These are phyloP conservation scores for Argyra leucocephala DNA, from an alignment of 2,888 invertebrate genomes.

Conservation along the genomic window DNA sequence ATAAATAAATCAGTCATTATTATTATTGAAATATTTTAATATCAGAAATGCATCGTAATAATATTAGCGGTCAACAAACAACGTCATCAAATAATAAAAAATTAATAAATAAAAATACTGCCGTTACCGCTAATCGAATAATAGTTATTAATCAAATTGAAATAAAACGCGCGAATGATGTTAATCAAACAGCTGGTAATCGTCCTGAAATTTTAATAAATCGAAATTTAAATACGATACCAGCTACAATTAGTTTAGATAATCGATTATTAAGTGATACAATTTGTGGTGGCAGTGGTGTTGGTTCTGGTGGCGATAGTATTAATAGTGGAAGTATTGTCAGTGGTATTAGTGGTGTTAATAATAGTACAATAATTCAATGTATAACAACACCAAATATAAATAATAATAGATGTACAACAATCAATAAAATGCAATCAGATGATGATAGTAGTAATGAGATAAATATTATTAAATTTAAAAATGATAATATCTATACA, in stretches of 20 bases:
- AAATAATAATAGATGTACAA: slow-evolving; percentile 4
- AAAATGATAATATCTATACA: not conserved
- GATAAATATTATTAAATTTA: not conserved
- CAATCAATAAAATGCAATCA: not conserved
- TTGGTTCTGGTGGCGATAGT: not conserved
- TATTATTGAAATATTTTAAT: not conserved
- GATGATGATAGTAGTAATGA: not conserved
- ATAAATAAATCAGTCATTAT: not conserved
- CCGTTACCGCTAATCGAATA: slow-evolving; percentile 3
- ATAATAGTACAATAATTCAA: not conserved
- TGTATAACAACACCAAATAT: not conserved
- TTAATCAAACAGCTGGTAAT: too few relatives aligned
- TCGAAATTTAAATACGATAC: not conserved
- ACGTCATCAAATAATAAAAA: not conserved
- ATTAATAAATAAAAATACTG: not conserved
- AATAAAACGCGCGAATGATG: not conserved
- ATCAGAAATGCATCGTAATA: not conserved
- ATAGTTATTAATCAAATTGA: slow-evolving; percentile 2
- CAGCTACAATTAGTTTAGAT: slow-evolving; percentile 6
- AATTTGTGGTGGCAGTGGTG: not conserved
- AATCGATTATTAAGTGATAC: not conserved
- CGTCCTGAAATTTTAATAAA: not conserved
- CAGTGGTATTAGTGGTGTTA: not conserved
- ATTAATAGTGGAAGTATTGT: not conserved
- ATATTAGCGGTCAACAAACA: not conserved